Percentiles rank a stretch among this genome's conserved stretches.
Conservation (phyloP, 1,140 invertebrate species). For the Aphaenogaster rudis region DNA sequence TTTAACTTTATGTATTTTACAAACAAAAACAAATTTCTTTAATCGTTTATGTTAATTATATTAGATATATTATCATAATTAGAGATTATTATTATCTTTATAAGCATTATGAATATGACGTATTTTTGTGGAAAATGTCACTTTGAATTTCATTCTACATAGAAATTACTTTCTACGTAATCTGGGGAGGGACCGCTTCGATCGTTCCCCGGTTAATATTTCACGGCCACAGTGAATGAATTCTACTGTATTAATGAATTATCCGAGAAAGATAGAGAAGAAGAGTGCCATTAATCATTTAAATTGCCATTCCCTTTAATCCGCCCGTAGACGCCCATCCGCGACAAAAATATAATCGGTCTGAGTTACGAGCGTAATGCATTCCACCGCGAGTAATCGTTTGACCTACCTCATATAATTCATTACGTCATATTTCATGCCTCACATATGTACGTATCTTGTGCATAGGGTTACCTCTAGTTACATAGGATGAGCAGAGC, state of each 20-base stretch:
- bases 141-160: constrained; percentile 1
- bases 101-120: background rate
- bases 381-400: constrained; percentile 53
- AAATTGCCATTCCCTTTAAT: constrained; percentile 64
- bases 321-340: constrained; percentile 12
- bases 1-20: background rate
- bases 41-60: constrained; percentile 9
- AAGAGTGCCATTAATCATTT: constrained; percentile 57
- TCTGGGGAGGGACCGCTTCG: background rate
- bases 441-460: constrained; percentile 31
- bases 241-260: constrained; percentile 62
- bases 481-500: background rate
- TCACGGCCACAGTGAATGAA: constrained; percentile 51
- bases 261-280: constrained; percentile 27
- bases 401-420: constrained; percentile 44
- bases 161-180: background rate
- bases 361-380: constrained; percentile 60
- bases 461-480: background rate
- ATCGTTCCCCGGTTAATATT: constrained; percentile 55
- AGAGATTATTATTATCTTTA: background rate
- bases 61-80: background rate
- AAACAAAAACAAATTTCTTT: background rate
- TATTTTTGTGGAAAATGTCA: background rate
- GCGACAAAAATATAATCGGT: constrained; percentile 64
- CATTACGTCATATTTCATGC: constrained; percentile 41